These are phyloP conservation scores for Oscheius sp. DNA, from an alignment of 1,140 invertebrate species.

Conservation along the genomic window DNA sequence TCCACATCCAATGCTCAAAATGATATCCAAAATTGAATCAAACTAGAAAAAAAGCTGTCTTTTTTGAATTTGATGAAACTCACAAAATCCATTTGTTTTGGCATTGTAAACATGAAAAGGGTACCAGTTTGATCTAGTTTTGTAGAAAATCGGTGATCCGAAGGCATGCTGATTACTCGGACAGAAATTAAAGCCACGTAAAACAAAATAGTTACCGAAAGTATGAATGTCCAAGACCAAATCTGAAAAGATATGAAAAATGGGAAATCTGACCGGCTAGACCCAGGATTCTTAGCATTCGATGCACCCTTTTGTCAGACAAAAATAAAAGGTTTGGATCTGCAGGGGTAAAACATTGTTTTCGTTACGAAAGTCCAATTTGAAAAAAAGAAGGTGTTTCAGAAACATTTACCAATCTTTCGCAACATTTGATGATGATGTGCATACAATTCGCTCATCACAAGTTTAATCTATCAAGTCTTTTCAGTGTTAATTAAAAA, in stretches of 20 bases:
- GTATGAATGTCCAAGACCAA: neutral
- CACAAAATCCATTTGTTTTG: neutral
- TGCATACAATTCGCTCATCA: too few species aligned
- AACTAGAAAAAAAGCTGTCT: neutral
- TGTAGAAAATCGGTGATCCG: neutral
- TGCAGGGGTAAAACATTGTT: too few species aligned
- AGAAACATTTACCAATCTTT: too few species aligned
- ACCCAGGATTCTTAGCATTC: too few species aligned
- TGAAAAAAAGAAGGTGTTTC: too few species aligned
- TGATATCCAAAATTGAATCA: neutral
- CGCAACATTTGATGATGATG: too few species aligned
- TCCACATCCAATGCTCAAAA: neutral
- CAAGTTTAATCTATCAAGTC: too few species aligned
- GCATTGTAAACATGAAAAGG: neutral
- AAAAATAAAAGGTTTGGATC: too few species aligned
- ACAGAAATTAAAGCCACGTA: neutral
- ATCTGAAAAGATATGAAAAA: neutral
- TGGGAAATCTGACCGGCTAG: too few species aligned
- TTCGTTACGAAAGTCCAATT: neutral
- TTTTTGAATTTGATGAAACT: neutral
- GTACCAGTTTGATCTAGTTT: neutral
- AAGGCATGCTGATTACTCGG: neutral
- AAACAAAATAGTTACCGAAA: neutral
- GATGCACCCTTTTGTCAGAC: too few species aligned
- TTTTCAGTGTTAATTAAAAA: too few species aligned